Evolutionary conservation across 2,113 vertebrate species (phyloP).

Genomic region (Gymnorhina tibicen): DNA sequence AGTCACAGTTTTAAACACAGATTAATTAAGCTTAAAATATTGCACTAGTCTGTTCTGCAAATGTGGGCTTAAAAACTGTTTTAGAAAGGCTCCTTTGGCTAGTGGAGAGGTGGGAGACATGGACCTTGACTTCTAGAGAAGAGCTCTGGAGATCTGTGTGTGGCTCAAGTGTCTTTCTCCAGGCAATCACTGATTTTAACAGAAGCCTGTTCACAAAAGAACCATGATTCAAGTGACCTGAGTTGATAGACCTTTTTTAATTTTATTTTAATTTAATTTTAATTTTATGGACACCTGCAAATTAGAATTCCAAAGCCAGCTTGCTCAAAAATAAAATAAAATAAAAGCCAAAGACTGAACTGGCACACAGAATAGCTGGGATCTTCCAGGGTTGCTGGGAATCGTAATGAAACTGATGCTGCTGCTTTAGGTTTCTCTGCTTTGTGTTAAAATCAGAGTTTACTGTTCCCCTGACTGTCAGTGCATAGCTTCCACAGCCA

Average conservation of each 20-base stretch:
- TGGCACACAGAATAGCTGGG: neutral
- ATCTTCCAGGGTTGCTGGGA: neutral
- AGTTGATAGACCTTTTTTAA: neutral
- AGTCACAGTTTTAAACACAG: constrained; percentile 14
- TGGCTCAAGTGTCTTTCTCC: neutral
- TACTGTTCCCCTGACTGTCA: neutral
- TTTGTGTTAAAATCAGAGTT: neutral
- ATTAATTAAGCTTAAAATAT: constrained; percentile 31
- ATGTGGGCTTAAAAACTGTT: neutral
- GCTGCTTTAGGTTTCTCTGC: neutral
- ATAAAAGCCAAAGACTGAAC: neutral
- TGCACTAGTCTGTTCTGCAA: constrained; percentile 8
- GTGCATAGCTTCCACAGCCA: neutral
- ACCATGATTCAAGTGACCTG: neutral
- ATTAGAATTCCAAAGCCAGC: neutral
- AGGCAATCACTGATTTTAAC: neutral
- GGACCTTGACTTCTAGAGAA: neutral
- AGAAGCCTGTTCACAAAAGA: neutral
- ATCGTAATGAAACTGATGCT: neutral
- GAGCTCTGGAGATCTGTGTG: neutral
- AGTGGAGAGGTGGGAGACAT: neutral
- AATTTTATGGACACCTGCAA: neutral
- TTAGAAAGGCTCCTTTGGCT: neutral
- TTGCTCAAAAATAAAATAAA: neutral
- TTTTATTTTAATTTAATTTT: neutral